Percentiles rank a stretch among this genome's conserved stretches.
These are phyloP conservation scores for Apocrypta bakeri DNA, from an alignment of 1,140 invertebrate species.

Conservation along the genomic window DNA sequence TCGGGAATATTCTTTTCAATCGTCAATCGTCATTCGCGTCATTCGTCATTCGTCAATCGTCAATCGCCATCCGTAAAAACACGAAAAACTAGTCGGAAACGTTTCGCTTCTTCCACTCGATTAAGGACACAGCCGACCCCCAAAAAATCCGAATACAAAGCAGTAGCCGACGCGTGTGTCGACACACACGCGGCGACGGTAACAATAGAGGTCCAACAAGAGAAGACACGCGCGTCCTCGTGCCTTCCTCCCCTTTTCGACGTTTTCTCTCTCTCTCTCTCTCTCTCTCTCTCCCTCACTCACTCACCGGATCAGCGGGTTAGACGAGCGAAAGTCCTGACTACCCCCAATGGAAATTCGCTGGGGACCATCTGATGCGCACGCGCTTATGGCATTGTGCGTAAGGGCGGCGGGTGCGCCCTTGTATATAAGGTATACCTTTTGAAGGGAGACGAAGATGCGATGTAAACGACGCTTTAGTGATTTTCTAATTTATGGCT, in stretches of 20 bases:
- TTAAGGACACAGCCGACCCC: slow-evolving; percentile 5
- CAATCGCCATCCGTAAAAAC: neutral
- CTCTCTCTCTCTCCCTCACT: neutral
- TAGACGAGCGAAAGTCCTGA: slow-evolving; percentile 15
- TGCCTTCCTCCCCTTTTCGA: neutral
- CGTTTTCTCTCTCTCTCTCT: neutral
- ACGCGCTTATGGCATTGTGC: neutral
- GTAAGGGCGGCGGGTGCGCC: neutral
- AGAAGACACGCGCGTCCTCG: slow-evolving; percentile 33
- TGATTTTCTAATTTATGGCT: slow-evolving; percentile 39
- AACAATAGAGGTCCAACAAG: neutral
- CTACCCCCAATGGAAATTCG: no score
- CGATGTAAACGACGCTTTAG: slow-evolving; percentile 41
- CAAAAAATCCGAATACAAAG: neutral
- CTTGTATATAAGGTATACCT: neutral
- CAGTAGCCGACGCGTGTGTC: neutral
- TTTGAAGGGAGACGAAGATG: neutral
- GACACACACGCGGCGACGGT: neutral
- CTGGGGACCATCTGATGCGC: no score
- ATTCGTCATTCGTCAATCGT: no score
- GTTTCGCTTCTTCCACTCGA: slow-evolving; percentile 11
- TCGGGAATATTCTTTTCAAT: no score
- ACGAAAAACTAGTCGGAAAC: neutral
- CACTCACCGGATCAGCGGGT: neutral
- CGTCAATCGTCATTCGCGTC: no score